Evolutionary conservation across 2,888 invertebrate genomes (phyloP).

Genomic region (Diarsia mendica): DNA sequence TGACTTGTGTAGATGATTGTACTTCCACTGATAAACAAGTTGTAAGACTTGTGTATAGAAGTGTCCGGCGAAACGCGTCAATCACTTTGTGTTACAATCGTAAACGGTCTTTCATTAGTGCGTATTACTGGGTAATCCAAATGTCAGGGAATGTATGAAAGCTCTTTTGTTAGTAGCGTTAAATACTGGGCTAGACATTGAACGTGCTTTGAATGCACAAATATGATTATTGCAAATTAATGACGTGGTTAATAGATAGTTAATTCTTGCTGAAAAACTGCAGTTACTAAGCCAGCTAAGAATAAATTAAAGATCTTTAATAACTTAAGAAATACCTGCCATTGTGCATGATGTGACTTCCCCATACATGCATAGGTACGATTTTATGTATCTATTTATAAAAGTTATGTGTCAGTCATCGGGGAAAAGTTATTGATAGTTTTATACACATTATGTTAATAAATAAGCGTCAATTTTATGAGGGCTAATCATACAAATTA

Average conservation of each 20-base stretch:
- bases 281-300: background rate
- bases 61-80: constrained; percentile 54
- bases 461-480: constrained; percentile 64
- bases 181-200: constrained; percentile 13
- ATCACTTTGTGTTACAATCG: constrained; percentile 53
- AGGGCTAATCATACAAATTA: constrained; percentile 62
- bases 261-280: background rate
- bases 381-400: constrained; percentile 52
- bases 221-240: constrained; percentile 11
- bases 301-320: background rate
- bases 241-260: background rate
- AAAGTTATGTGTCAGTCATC: constrained; percentile 48
- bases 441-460: constrained; percentile 64
- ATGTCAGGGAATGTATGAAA: constrained; percentile 38
- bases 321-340: no score
- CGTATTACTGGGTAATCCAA: constrained; percentile 38
- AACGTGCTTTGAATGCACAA: constrained; percentile 17
- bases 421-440: constrained; percentile 64
- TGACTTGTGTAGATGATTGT: constrained; percentile 88
- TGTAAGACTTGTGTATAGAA: constrained; percentile 69
- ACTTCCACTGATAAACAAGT: constrained; percentile 78
- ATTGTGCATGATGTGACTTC: constrained; percentile 3
- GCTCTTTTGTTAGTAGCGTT: constrained; percentile 22
- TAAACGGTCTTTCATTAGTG: constrained; percentile 58
- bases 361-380: background rate